Conservation (phyloP, 1,140 invertebrate genomes). For the Microvelia longipes region DNA sequence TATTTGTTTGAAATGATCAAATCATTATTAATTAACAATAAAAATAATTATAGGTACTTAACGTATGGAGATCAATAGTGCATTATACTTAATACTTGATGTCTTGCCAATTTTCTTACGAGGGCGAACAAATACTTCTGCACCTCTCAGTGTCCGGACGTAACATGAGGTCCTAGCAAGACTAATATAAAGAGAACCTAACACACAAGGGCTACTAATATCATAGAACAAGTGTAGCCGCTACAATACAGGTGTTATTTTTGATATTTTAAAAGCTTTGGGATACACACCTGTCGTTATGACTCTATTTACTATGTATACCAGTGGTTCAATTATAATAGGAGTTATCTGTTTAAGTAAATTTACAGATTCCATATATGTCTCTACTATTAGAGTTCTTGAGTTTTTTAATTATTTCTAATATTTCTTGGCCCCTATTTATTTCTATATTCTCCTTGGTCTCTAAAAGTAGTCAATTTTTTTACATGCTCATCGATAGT, state of each 20-base stretch:
- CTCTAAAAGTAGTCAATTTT: not conserved
- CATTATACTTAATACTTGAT: too few species aligned
- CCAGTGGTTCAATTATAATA: not conserved
- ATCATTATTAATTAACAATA: too few species aligned
- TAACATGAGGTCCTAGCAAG: too few species aligned
- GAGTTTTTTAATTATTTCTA: not conserved
- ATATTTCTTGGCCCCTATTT: not conserved
- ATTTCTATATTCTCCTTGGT: not conserved
- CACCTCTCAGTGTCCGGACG: too few species aligned
- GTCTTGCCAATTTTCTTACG: too few species aligned
- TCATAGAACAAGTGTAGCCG: too few species aligned
- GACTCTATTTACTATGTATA: not conserved
- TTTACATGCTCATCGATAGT: too few species aligned
- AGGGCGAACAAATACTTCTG: too few species aligned
- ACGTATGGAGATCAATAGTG: too few species aligned
- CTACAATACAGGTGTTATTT: not conserved
- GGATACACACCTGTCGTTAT: not conserved
- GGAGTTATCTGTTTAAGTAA: not conserved
- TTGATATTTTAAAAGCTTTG: not conserved
- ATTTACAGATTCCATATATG: not conserved
- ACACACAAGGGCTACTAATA: too few species aligned
- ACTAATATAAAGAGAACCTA: constrained; percentile 16
- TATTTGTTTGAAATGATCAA: too few species aligned
- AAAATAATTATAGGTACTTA: too few species aligned
- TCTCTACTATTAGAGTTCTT: not conserved